Evolutionary conservation across 1,140 invertebrate species (phyloP).

Genomic region (Listronotus oregonensis): DNA sequence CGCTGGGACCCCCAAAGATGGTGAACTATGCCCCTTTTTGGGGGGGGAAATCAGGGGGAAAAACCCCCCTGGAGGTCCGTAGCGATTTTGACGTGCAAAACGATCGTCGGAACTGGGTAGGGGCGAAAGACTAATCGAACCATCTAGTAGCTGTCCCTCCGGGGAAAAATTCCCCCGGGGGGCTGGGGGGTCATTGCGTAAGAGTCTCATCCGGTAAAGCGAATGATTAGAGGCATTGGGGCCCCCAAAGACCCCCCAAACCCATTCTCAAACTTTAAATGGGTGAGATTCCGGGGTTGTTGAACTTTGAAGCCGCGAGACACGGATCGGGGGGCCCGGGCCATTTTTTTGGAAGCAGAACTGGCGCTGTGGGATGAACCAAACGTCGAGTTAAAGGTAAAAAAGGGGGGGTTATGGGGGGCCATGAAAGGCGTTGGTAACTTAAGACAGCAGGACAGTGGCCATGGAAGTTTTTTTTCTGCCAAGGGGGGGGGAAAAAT

Average conservation of each 20-base stretch:
- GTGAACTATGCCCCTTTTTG: too few species aligned
- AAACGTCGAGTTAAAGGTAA: constrained; percentile 75
- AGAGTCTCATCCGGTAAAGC: constrained; percentile 76
- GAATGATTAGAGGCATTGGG: too few species aligned
- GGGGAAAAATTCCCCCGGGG: too few species aligned
- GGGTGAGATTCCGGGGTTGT: constrained; percentile 76
- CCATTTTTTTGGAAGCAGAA: constrained; percentile 93
- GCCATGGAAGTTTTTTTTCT: constrained; percentile 85
- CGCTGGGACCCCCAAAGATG: too few species aligned
- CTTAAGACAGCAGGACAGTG: constrained; percentile 87
- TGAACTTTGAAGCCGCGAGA: constrained; percentile 64
- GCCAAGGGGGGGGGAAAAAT: constrained; percentile 90
- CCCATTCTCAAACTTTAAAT: too few species aligned
- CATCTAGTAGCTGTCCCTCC: constrained; percentile 89
- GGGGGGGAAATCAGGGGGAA: too few species aligned
- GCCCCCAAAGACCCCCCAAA: too few species aligned
- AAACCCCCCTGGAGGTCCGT: too few species aligned
- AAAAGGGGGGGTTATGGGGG: constrained; percentile 70
- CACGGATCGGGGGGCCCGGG: constrained; percentile 72
- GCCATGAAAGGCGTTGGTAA: constrained; percentile 85
- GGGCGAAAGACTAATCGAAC: constrained; percentile 93
- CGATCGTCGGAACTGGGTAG: constrained; percentile 88
- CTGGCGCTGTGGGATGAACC: constrained; percentile 84
- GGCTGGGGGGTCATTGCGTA: constrained; percentile 63
- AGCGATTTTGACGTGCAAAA: constrained; percentile 92